Conservation (phyloP, 2,113 vertebrate species). For the Pelmatolapia mariae region DNA sequence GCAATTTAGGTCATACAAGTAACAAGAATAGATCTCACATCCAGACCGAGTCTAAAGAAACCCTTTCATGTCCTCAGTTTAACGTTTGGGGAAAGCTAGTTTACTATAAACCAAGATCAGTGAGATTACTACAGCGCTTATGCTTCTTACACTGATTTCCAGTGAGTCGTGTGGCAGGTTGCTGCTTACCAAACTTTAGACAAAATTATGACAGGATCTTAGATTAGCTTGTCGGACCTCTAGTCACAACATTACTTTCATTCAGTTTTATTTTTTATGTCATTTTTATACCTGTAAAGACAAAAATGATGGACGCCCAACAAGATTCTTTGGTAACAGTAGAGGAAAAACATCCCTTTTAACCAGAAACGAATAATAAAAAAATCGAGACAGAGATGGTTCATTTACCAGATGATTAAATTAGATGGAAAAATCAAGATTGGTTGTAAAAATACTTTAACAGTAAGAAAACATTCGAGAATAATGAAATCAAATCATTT, state of each 20-base stretch:
- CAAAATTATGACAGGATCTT: neutral
- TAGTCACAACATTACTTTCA: fast-evolving
- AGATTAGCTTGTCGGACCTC: neutral
- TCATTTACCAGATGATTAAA: neutral
- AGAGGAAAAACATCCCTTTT: neutral
- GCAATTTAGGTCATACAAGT: neutral
- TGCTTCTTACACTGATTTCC: neutral
- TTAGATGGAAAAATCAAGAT: neutral
- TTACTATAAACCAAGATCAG: neutral
- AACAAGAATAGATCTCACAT: neutral
- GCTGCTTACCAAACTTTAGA: neutral
- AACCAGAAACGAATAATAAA: neutral
- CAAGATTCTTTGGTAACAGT: neutral
- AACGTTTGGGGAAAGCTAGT: neutral
- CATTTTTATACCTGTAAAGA: neutral
- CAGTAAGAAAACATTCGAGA: neutral
- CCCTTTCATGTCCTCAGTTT: neutral
- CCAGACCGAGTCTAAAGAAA: neutral
- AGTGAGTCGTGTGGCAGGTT: neutral
- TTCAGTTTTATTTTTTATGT: neutral
- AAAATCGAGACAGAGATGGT: neutral
- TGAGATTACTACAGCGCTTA: neutral
- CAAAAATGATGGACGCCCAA: neutral
- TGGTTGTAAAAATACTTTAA: neutral
- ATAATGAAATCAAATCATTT: neutral